Percentiles rank a stretch among this genome's conserved stretches.
Evolutionary conservation across 2,797 vertebrate species (phyloP).

Genomic region (Megalops cyprinoides): DNA sequence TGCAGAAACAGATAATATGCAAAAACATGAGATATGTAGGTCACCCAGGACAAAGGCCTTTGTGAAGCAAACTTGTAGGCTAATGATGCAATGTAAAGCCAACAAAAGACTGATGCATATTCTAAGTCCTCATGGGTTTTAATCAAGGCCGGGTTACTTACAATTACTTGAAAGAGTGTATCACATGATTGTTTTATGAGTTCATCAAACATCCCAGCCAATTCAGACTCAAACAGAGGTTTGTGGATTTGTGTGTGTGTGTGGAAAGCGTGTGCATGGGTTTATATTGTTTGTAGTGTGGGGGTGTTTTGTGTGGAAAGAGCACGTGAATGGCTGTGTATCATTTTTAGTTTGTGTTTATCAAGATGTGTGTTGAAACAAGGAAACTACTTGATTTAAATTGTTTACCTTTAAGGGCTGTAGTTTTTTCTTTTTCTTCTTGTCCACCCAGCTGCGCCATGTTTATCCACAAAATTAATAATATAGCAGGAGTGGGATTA

Average conservation of each 20-base stretch:
- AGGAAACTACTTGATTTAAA: too few species aligned
- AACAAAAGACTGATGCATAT: background rate
- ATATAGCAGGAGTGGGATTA: slow-evolving; percentile 69
- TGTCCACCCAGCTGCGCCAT: slow-evolving; percentile 89
- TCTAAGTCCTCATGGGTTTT: background rate
- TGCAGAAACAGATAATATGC: background rate
- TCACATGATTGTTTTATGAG: background rate
- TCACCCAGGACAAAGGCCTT: background rate
- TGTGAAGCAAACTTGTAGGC: background rate
- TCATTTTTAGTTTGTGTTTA: too few species aligned
- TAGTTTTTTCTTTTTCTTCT: slow-evolving; percentile 94
- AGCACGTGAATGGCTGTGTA: too few species aligned
- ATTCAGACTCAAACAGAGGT: background rate
- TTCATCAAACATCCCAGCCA: background rate
- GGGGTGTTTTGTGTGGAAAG: too few species aligned
- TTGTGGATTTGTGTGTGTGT: too few species aligned
- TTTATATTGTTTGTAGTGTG: too few species aligned
- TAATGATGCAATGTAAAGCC: background rate
- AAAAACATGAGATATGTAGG: background rate
- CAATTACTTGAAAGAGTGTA: background rate
- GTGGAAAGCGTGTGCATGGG: too few species aligned
- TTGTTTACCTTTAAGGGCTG: slow-evolving; percentile 88
- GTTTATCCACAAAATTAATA: slow-evolving; percentile 73
- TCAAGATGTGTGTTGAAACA: too few species aligned
- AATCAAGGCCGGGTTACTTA: background rate